Percentiles rank a stretch among this genome's conserved stretches.
phyloP scores from a whole-genome alignment of 2,113 vertebrate species.

The Phyllostomus discolor region DNA sequence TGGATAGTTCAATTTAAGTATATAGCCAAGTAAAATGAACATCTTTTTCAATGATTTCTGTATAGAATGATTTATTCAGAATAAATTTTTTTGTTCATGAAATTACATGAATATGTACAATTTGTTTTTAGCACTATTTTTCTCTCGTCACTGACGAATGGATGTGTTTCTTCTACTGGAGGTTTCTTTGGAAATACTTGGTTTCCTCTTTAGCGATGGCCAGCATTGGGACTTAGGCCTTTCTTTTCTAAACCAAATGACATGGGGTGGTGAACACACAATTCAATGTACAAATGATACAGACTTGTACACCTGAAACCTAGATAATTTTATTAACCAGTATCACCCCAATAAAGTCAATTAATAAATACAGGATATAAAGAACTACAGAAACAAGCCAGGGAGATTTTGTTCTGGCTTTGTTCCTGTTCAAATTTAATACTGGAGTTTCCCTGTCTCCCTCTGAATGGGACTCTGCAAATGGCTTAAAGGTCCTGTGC shows the following conservation, averaged over 20 bases:
- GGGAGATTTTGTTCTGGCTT: background rate
- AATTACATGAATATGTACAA: background rate
- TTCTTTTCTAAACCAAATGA: background rate
- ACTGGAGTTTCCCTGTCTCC: background rate
- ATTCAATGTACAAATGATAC: background rate
- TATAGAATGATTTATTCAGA: constrained; percentile 31
- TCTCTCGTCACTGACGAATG: background rate
- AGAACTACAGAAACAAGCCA: background rate
- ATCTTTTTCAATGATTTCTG: constrained; percentile 38
- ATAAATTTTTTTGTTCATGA: constrained; percentile 58
- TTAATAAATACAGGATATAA: background rate
- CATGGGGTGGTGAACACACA: background rate
- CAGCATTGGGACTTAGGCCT: background rate
- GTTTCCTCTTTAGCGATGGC: background rate
- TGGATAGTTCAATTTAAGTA: constrained; percentile 56
- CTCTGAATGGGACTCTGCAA: background rate
- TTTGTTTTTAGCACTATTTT: background rate
- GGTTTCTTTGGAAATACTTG: background rate
- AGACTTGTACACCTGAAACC: background rate
- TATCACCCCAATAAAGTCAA: background rate
- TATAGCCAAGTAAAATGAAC: constrained; percentile 32
- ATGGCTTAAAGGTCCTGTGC: background rate
- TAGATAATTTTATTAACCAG: background rate
- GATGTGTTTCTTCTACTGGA: background rate
- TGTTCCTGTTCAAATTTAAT: background rate